Base-by-base conservation (phyloP, 2,797 vertebrate species). In the Micropoecilia bifurca region DNA sequence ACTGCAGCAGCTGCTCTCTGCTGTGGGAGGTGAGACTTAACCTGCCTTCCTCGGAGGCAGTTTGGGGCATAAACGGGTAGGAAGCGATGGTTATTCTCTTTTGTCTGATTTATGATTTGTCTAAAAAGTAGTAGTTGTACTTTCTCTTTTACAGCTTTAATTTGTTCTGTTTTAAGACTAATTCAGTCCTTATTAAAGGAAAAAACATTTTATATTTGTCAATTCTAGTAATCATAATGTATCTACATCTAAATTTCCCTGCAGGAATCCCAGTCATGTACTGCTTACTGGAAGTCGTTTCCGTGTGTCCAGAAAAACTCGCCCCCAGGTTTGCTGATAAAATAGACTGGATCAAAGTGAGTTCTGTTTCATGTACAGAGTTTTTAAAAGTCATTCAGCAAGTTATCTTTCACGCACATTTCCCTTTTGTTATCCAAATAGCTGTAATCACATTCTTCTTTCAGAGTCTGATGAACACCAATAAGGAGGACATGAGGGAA, bases 331-430 rank as follows among this genome's bases (percentile, higher is more conserved):
- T 98, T 92, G 90, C 95, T 74, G 97, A 98, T 85, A 98, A 95
- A 96, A 97, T 97, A 66, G 98, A 99, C 88, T 99, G 99, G 99
- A 98, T 99, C 88, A 99, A 98, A 96, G 99, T 99, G 94, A 90
- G 90, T 90, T 13, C 73, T 80, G 8, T 66, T 83, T 33, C 2
- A 20, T 61, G 13, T 78, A 13, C 61, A 75, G 4, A 61, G n/a
- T 33, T 28, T 59, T 46, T 25, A 5, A 0, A 53, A 68, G 0
- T n/a, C n/a, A 46, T 46, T 28, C 14, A 7, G 12, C 7, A 50
- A 50, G 18, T 28, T 41, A 45, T 39, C 61, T 71, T 43, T 36
- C 59, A 53, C 68, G 41, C 74, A 85, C 18, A 66, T 20, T 66
- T 66, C 33, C 9, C 61, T 63, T 69, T 2, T 3, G 36, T 7